These are phyloP conservation scores for Opisthocomus hoazin DNA, from an alignment of 2,113 vertebrate species.

Conservation along the genomic window DNA sequence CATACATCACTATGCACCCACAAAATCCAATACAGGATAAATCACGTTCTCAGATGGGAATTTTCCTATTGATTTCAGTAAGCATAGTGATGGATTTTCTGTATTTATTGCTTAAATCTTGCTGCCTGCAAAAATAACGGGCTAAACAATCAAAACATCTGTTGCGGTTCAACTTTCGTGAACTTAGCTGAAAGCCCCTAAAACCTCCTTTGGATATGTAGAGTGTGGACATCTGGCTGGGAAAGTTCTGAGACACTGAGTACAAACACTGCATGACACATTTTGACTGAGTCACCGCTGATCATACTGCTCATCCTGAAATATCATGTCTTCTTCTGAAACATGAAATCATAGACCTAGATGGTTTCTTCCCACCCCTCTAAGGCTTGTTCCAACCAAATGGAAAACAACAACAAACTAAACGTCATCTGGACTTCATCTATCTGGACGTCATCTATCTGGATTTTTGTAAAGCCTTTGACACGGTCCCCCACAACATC, in stretches of 20 bases:
- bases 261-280: neutral
- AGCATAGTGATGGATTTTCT: neutral
- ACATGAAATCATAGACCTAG: slow-evolving; percentile 13
- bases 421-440: too few relatives aligned
- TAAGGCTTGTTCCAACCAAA: slow-evolving; percentile 23
- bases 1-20: neutral
- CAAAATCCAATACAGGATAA: neutral
- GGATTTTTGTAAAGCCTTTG: too few relatives aligned
- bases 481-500: too few relatives aligned
- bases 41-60: neutral
- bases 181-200: neutral
- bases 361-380: slow-evolving; percentile 25
- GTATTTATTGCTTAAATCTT: neutral
- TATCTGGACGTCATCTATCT: too few relatives aligned
- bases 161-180: neutral
- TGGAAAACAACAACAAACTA: slow-evolving; percentile 28
- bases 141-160: neutral
- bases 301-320: neutral
- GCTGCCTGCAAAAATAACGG: neutral
- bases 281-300: neutral
- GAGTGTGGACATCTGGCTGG: neutral
- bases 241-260: neutral
- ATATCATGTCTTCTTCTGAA: neutral
- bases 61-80: neutral
- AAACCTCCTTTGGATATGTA: neutral